Base-by-base conservation (phyloP, 2,888 invertebrate species). In the Diploptera punctata region DNA sequence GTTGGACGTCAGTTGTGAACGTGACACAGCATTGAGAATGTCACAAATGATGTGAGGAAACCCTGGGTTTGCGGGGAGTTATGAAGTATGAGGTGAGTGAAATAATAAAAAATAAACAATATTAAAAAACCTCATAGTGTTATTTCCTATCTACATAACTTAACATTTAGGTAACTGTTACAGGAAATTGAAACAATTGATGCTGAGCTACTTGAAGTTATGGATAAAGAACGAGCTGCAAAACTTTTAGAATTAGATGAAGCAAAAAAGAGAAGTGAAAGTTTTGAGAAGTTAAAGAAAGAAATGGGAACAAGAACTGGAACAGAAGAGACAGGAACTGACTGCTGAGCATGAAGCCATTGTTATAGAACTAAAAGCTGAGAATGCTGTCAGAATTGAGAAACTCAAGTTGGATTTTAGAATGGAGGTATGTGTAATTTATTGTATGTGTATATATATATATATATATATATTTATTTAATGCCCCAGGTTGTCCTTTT, bases 351-450 rank as follows among this genome's bases (percentile, higher is more conserved):
- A 83, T 65, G 77, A 80, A 29, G 81, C 81, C 57, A 82, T 81
- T 67, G 77, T 82, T 4, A 77, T 79, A 0, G 81, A 82, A 74
- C 80, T 82, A n/a, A 83, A 80, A 0, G 81, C 82, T n/a, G 82
- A 82, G 67, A 81, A 83, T 73, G 82, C 82, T 52, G 81, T 81
- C 71, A 80, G 80, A 70, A 77, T 82, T 31, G 80, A 81, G 2
- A 81, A 81, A 57, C 80, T 82, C 24, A 74, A 80, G 7, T 77
- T 80, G 71, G 90, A 90, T 77, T 90, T 89, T 78, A 86, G 87
- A 79, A 86, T 87, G 69, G 90, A 91, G 83, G 90, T 90, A 79
- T 78, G 75, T 75, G 33, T 57, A n/a, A n/a, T n/a, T n/a, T n/a
- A n/a, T n/a, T n/a, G n/a, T n/a, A n/a, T n/a, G n/a, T n/a, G n/a